phyloP scores from a whole-genome alignment of 2,888 invertebrate genomes.

The Pyrocoelia pectoralis region DNA sequence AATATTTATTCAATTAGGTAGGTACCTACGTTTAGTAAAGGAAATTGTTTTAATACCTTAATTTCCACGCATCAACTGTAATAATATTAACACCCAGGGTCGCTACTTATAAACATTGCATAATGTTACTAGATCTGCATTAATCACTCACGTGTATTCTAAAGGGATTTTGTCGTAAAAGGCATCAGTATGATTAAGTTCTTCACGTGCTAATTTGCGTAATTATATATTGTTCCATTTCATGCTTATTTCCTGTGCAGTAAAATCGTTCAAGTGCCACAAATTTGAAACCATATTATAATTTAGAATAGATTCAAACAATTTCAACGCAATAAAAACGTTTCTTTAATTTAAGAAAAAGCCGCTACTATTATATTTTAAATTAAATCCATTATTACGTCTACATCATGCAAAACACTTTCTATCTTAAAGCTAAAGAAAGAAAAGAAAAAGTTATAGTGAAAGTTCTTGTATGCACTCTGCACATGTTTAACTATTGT shows the following conservation, averaged over 20 bases:
- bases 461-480: not conserved
- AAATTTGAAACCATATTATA: not conserved
- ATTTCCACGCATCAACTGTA: too few species aligned
- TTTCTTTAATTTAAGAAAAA: too few species aligned
- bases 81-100: not conserved
- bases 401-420: not conserved
- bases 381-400: not conserved
- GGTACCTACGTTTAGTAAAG: too few species aligned
- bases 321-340: too few species aligned
- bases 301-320: too few species aligned
- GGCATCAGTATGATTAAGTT: constrained; percentile 16
- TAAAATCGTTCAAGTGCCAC: not conserved
- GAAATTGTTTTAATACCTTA: too few species aligned
- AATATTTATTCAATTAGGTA: too few species aligned
- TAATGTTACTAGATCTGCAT: not conserved
- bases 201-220: constrained; percentile 15
- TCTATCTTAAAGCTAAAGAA: not conserved
- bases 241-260: not conserved
- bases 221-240: not conserved
- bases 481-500: not conserved
- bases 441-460: not conserved
- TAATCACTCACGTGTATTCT: constrained; percentile 13
- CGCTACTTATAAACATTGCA: not conserved
- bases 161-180: constrained; percentile 11
- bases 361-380: too few species aligned